Evolutionary conservation across 2,797 vertebrate genomes (phyloP), one percentile per base, ranked within the genome.

Genomic region (Myotis pilosus): DNA sequence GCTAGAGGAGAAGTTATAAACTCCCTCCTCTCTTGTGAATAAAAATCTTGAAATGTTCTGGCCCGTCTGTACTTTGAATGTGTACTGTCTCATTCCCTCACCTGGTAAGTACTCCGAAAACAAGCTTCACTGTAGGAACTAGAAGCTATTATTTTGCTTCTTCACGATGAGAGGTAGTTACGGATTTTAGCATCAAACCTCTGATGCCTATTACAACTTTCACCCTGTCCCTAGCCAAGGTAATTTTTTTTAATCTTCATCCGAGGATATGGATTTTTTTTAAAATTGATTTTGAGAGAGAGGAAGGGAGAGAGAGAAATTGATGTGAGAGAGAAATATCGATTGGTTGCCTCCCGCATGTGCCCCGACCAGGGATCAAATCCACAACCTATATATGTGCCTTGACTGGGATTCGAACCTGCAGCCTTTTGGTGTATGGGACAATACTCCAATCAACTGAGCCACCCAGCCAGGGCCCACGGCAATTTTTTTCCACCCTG

Each of bases 181-280:
- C 1, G 9, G 22, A 23, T 71, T 87, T 94, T 60, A 84, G 7
- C n/a, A 88, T 30, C 55, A 92, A 71, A 90, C 36, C 36, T 90
- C 79, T 89, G 62, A n/a, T 74, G 16, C 49, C 41, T 92, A 2
- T 91, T 91, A 49, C 25, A 81, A 91, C 89, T 94, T 11, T 92
- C 78, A 86, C 20, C 23, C 47, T 75, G 13, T 91, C 41, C 53
- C 64, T 71, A 25, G 38, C 81, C 85, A 92, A 71, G 25, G 47
- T 41, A 90, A 33, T 69, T 83, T 92, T 64, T 19, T 33, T 51
- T 2, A 68, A 68, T 36, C n/a, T 17, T 68, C n/a, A 68, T 33
- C n/a, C 4, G 1, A 36, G n/a, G 64, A 68, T 68, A 68, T 33
- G n/a, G 16, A 15, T 66, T n/a, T 33, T 66, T 66, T 66, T 28